Evolutionary conservation across 2,113 vertebrate genomes (phyloP).

Genomic region (Microcebus lehilahytsara): DNA sequence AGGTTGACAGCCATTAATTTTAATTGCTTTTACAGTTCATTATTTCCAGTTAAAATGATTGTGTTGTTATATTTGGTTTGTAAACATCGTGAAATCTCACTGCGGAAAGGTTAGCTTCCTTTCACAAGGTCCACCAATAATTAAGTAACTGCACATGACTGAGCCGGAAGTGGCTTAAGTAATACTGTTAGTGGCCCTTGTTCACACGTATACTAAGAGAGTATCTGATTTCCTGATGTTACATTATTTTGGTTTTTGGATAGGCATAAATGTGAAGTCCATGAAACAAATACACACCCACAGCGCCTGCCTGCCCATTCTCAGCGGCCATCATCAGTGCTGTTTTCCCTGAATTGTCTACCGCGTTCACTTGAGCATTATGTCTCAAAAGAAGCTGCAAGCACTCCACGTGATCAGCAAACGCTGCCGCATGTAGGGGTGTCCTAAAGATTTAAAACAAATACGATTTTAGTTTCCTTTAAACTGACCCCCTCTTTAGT

Average conservation of each 20-base stretch:
- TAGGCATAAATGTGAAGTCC: rapidly evolving
- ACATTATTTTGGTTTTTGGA: background rate
- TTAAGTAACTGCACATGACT: background rate
- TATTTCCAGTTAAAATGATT: background rate
- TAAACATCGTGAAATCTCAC: background rate
- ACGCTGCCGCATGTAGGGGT: slow-evolving; percentile 95
- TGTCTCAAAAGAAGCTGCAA: slow-evolving; percentile 94
- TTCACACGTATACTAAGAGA: background rate
- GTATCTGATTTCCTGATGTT: background rate
- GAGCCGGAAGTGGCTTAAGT: background rate
- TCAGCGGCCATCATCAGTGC: slow-evolving; percentile 94
- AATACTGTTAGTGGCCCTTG: background rate
- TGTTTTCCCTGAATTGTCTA: slow-evolving; percentile 88
- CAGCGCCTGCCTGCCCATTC: slow-evolving; percentile 86
- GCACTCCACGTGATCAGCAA: slow-evolving; percentile 92
- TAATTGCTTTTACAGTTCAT: background rate
- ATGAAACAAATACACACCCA: slow-evolving; percentile 84
- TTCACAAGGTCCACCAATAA: background rate
- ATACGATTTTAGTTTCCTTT: background rate
- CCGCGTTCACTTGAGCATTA: slow-evolving; percentile 87
- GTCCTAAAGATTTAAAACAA: slow-evolving; percentile 82
- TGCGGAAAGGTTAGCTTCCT: background rate
- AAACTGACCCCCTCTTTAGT: background rate
- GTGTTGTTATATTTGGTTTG: background rate
- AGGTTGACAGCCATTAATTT: background rate